Evolutionary conservation across 2,888 invertebrate species (phyloP).

Genomic region (Melikaiella ostensackeni): DNA sequence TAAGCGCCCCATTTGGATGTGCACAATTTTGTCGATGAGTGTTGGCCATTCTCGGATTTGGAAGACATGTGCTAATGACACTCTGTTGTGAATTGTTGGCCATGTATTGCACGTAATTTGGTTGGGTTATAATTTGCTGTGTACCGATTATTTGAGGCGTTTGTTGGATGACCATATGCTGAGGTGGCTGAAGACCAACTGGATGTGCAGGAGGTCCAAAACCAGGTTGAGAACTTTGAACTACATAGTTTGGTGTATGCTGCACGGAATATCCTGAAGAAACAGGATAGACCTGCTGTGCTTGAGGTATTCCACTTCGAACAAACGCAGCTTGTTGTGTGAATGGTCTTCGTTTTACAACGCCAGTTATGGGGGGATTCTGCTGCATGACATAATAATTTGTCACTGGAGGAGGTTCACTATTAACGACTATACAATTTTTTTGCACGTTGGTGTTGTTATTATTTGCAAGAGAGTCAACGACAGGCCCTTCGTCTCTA

Average conservation of each 20-base stretch:
- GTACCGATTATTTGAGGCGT: constrained; percentile 48
- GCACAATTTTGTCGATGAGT: constrained; percentile 46
- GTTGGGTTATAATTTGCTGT: constrained; percentile 49
- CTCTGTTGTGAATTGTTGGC: constrained; percentile 14
- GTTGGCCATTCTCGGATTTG: constrained; percentile 45
- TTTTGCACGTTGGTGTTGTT: constrained; percentile 54
- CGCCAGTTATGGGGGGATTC: constrained; percentile 50
- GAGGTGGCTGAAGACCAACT: constrained; percentile 24
- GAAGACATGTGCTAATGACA: neutral
- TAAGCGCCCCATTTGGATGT: constrained; percentile 60
- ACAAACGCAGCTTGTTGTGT: constrained; percentile 48
- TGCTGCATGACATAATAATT: constrained; percentile 66
- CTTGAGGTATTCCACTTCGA: neutral
- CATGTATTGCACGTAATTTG: constrained; percentile 56
- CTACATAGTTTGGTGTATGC: constrained; percentile 57
- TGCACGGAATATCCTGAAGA: constrained; percentile 64
- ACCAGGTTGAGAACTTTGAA: constrained; percentile 54
- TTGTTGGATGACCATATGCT: constrained; percentile 46
- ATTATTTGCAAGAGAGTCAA: constrained; percentile 56
- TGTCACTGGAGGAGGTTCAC: constrained; percentile 54
- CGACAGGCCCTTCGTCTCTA: constrained; percentile 70
- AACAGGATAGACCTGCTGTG: constrained; percentile 28
- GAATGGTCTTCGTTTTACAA: constrained; percentile 54
- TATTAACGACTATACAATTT: constrained; percentile 60
- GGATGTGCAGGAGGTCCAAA: constrained; percentile 24